Percentiles rank a stretch among this genome's conserved stretches.
These are phyloP conservation scores for Chionoecetes opilio DNA, from an alignment of 1,140 invertebrate species.

Conservation along the genomic window DNA sequence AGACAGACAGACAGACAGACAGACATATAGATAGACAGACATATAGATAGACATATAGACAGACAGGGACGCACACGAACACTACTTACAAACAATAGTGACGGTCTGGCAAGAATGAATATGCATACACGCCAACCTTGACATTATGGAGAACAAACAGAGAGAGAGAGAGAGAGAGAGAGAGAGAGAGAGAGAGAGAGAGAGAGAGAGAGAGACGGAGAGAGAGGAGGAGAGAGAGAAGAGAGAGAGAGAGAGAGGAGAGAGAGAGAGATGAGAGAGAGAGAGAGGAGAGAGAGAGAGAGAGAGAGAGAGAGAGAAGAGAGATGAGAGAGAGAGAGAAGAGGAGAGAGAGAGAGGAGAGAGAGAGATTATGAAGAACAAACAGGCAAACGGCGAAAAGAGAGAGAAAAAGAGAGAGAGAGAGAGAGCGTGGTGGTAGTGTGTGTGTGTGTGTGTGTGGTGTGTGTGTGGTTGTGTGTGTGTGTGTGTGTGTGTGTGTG, in stretches of 20 bases:
- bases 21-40: background rate
- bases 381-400: too few relatives aligned
- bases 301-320: background rate
- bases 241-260: background rate
- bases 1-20: slow-evolving; percentile 37
- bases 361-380: slow-evolving; percentile 55
- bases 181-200: background rate
- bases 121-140: too few relatives aligned
- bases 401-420: too few relatives aligned
- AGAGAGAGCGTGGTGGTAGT: too few relatives aligned
- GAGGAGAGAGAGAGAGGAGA: slow-evolving; percentile 58
- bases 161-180: background rate
- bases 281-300: too few relatives aligned
- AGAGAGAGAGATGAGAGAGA: background rate
- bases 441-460: too few relatives aligned
- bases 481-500: too few relatives aligned
- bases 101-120: too few relatives aligned
- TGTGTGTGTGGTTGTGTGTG: too few relatives aligned
- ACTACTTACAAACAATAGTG: background rate
- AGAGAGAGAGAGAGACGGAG: background rate
- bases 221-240: background rate
- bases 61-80: too few relatives aligned
- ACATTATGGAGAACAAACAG: background rate
- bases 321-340: too few relatives aligned
- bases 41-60: slow-evolving; percentile 33